Base-by-base conservation (phyloP, 1,140 invertebrate species). In the Ceratina calcarata region DNA sequence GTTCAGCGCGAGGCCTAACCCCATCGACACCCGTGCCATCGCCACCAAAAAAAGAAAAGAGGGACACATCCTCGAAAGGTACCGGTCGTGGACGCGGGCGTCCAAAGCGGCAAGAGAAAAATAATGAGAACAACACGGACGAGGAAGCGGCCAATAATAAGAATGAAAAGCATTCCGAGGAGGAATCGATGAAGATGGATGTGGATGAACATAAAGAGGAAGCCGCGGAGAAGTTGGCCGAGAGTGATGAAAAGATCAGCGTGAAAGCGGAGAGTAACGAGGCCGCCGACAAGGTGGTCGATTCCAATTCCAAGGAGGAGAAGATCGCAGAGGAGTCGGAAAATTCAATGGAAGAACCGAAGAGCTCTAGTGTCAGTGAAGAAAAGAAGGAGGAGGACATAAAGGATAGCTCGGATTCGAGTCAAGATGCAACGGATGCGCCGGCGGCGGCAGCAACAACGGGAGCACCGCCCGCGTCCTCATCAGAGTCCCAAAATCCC, bases 31-130 rank as follows among this genome's bases (percentile, higher is more conserved):
- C 91, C 22, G 89, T 91, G 7, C 92, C 93, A 57, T 91, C 92
- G 15, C 93, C 93, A 6, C 89, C 93, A 0, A 93, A 93, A 49
- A 93, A 93, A 65, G 91, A 93, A 22, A 93, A 94, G 57, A 89
- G 90, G 15, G 93, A 94, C 22, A 86, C 93, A 15, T 81, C 89
- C 13, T 60, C 83, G 6, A 87, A 89, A n/a, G 88, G 87, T 45
- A 84, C 86, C 0, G 87, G 86, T 60, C 91, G 91, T 58, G 92
- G 92, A 51, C 88, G 92, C 66, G 93, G 92, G 10, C 91, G 92
- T 71, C 92, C 92, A 12, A 93, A 93, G 76, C 88, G 91, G 57
- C 91, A 92, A 78, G 91, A 91, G 18, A 93, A 91, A 74, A 89
- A 89, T 24, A 91, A 91, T 61, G 91, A 93, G 13, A 89, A 91